These are phyloP conservation scores for Ovis aries DNA, from an alignment of 2,113 vertebrate species.

Conservation along the genomic window ARS-UI_Ramb_v3.0 NC_056071.1:40477001-40477500, in stretches of 20 bases:
- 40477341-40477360: constrained; percentile 53
- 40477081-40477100: background rate
- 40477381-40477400: constrained; percentile 45
- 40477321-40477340: constrained; percentile 3
- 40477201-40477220: constrained; percentile 70
- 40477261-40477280: background rate
- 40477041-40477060: constrained; percentile 26
- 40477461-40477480: constrained; percentile 75
- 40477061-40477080: background rate
- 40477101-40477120: background rate
- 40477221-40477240: constrained; percentile 72
- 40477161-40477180: background rate
- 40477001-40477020: constrained; percentile 57
- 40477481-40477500: background rate
- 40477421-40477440: constrained; percentile 55
- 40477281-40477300: constrained; percentile 19
- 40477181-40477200: constrained; percentile 63
- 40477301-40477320: background rate
- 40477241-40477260: constrained; percentile 63
- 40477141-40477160: constrained; percentile 12
- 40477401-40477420: constrained; percentile 53
- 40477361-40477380: constrained; percentile 54
- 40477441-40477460: constrained; percentile 61
- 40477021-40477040: constrained; percentile 72
- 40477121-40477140: constrained; percentile 44